Evolutionary conservation across 2,888 invertebrate species (phyloP).

Genomic region (Chrysina gloriosa): DNA sequence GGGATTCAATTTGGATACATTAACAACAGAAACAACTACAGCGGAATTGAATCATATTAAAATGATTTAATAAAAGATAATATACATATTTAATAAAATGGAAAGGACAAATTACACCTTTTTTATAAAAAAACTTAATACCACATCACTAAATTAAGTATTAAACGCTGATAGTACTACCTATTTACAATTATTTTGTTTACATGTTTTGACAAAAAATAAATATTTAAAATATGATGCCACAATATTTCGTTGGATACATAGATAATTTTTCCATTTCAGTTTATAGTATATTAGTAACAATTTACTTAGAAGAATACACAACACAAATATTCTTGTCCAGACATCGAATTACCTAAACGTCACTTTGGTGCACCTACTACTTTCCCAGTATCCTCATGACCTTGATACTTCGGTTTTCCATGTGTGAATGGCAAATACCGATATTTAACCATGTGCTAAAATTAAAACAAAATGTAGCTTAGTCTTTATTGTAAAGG

Average conservation of each 20-base stretch:
- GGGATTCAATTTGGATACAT: too few relatives aligned
- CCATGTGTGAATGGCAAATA: constrained; percentile 99
- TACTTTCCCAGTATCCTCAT: constrained; percentile 63
- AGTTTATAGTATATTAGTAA: constrained; percentile 30
- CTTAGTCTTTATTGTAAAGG: constrained; percentile 19
- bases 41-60: too few relatives aligned
- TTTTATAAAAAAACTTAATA: too few relatives aligned
- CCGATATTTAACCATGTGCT: constrained; percentile 99
- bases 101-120: too few relatives aligned
- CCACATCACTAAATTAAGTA: too few relatives aligned
- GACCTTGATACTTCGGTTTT: constrained; percentile 93
- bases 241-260: constrained; percentile 13
- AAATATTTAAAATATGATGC: background rate
- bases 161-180: too few relatives aligned
- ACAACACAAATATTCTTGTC: constrained; percentile 38
- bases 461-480: constrained; percentile 62
- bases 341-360: constrained; percentile 43
- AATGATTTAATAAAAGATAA: too few relatives aligned
- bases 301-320: constrained; percentile 28
- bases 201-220: too few relatives aligned
- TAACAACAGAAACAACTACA: too few relatives aligned
- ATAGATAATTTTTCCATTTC: constrained; percentile 15
- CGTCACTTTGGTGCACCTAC: constrained; percentile 65
- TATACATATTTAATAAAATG: too few relatives aligned
- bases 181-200: too few relatives aligned